Evolutionary conservation across 1,140 invertebrate genomes (phyloP), one percentile per base, ranked within the genome.

Genomic region (Stegodyphus mimosarum): DNA sequence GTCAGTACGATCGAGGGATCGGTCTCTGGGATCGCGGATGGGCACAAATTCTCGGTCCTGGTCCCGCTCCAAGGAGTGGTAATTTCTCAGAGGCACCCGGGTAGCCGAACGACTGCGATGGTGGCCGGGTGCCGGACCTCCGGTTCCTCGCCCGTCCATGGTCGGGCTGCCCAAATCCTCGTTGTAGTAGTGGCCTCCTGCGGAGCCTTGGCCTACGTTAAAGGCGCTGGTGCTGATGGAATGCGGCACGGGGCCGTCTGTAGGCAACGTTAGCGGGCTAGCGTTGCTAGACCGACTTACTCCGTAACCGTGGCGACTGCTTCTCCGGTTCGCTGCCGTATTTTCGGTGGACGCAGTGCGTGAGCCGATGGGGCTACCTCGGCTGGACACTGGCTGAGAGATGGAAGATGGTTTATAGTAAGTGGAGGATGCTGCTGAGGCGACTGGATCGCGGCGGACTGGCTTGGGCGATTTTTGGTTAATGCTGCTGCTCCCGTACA

Each of bases 1-100:
- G 18, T 83, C 85, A 3, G 69, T 60, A 9, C 90, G 87, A 71
- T 90, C 90, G 69, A 91, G 87, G n/a, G 89, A 89, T 9, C 90
- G 85, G 71, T 91, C 90, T 64, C 90, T 86, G 1, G 94, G 93
- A 87, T 95, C 94, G 2, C 95, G 90, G 76, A 96, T 96, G n/a
- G 95, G 94, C 86, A 95, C 92, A 90, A 95, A 95, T 90, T 95
- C 95, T 67, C 95, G 92, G 88, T 95, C 94, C 89, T 95, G 94
- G 76, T 91, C 90, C 63, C 95, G 92, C 90, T 95, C 95, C 87
- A 95, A 91, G 67, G 94, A 95, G 88, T 95, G 94, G 90, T 96
- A 96, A 53, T 88, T 89, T 74, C 95, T 92, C 88, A 92, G 91
- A 74, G 91, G 90, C 86, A 91, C 92, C 17, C 90, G 79, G 78